Base-by-base conservation (phyloP, 2,113 vertebrate genomes). In the Dunckerocampus dactyliophorus region DNA sequence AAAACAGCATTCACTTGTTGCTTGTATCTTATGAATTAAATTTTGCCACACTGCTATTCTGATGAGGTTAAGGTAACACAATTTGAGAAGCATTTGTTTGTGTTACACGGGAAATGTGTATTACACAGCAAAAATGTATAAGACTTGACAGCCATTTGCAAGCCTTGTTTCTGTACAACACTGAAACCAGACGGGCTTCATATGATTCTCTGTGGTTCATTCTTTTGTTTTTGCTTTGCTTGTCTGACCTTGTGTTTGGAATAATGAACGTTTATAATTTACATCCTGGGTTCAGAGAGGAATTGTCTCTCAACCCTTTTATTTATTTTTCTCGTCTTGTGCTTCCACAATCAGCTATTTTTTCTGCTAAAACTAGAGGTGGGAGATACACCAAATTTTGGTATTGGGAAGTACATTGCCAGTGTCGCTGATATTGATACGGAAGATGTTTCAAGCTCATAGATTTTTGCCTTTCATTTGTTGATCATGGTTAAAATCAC, bases 211-310 rank as follows among this genome's bases (percentile, higher is more conserved):
- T 19, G 28, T 60, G 43, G 47, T 73, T 65, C 65, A 47, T 58
- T 69, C 59, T 45, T 72, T 74, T 59, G 60, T 70, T 60, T 74
- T 65, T 66, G 65, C 63, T 74, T 65, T 66, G 65, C 60, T 64
- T 48, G 59, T 75, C 69, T 74, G 71, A 76, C 67, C 62, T 69
- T 62, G 60, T 51, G 60, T 56, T 51, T 62, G 63, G 62, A 81
- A 78, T 60, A 75, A 64, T 51, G 13, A 59, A 68, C 67, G 64
- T 15, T 34, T 76, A 76, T 59, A 68, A 59, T 60, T 78, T 80
- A 82, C 55, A 63, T 52, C 19, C 57, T 66, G 19, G 15, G 72
- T 66, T 82, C 31, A 80, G 47, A 75, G 63, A 83, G 65, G 28
- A 51, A 72, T 28, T 85, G 78, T 74, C 67, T 59, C 20, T 57